Evolutionary conservation across 2,888 invertebrate genomes (phyloP).

Genomic region (Ctena decussata): DNA sequence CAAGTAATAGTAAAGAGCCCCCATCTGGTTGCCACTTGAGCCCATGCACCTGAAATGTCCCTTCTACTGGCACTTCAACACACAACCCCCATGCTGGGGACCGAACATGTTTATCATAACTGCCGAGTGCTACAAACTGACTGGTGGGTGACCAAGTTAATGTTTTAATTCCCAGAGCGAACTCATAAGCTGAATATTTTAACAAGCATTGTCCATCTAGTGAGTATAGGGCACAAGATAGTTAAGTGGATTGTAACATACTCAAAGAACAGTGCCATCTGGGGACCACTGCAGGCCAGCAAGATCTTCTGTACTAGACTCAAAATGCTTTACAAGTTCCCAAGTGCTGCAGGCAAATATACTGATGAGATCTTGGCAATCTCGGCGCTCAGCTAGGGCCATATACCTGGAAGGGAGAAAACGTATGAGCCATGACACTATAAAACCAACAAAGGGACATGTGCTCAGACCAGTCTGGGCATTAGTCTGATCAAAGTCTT

Average conservation of each 20-base stretch:
- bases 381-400: slow-evolving; percentile 87
- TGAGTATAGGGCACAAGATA: slow-evolving; percentile 86
- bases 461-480: too few species aligned
- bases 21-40: slow-evolving; percentile 86
- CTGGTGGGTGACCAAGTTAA: slow-evolving; percentile 87
- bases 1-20: slow-evolving; percentile 82
- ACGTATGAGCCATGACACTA: too few species aligned
- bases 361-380: slow-evolving; percentile 87
- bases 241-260: slow-evolving; percentile 86
- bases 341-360: slow-evolving; percentile 85
- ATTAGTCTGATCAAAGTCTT: too few species aligned
- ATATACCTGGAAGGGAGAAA: slow-evolving; percentile 81
- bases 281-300: slow-evolving; percentile 87
- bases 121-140: slow-evolving; percentile 87
- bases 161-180: slow-evolving; percentile 86
- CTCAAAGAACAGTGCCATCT: slow-evolving; percentile 84
- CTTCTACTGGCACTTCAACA: slow-evolving; percentile 85
- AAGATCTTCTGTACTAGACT: slow-evolving; percentile 86
- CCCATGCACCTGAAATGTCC: slow-evolving; percentile 84
- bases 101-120: slow-evolving; percentile 87
- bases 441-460: too few species aligned
- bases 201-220: slow-evolving; percentile 86
- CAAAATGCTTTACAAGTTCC: slow-evolving; percentile 87
- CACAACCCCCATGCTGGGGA: slow-evolving; percentile 86
- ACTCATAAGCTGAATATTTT: slow-evolving; percentile 85